Conservation (phyloP, 2,797 vertebrate genomes). For the Sternarchorhynchus goeldii region DNA sequence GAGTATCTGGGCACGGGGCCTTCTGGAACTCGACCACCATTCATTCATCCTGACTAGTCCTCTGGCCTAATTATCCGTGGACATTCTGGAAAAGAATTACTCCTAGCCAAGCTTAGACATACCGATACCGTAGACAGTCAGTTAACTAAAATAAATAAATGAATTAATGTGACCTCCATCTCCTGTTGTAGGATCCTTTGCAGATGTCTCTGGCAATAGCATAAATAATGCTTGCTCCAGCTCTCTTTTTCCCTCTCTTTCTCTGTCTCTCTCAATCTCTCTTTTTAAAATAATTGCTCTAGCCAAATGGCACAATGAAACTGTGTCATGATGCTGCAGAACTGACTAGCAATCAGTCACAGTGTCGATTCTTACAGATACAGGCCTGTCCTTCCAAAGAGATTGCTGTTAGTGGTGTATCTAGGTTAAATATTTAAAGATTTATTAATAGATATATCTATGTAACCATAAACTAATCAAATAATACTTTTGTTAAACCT, state of each 20-base stretch:
- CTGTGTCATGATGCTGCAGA: conserved; percentile 30
- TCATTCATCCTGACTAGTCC: conserved; percentile 1
- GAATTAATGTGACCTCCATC: too few relatives aligned
- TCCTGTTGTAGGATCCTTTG: not conserved
- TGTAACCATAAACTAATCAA: conserved; percentile 34
- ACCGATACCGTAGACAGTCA: conserved; percentile 4
- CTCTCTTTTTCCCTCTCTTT: not conserved
- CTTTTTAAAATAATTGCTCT: conserved; percentile 29
- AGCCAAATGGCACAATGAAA: conserved; percentile 43
- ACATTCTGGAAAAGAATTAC: conserved; percentile 19
- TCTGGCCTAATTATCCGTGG: not conserved
- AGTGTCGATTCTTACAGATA: conserved; percentile 2
- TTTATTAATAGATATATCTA: conserved; percentile 25
- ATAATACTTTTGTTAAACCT: not conserved
- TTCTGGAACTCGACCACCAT: not conserved
- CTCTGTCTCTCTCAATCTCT: not conserved
- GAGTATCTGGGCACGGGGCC: not conserved
- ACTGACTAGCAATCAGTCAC: conserved; percentile 15
- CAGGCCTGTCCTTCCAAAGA: conserved; percentile 43
- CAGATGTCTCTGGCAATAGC: conserved; percentile 37
- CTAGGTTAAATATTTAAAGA: conserved; percentile 6
- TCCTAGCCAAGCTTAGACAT: not conserved
- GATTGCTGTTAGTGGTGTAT: conserved; percentile 50
- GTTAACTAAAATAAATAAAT: too few relatives aligned
- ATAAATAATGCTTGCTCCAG: conserved; percentile 52